A percentile compares a stretch with the other conserved stretches of the same genome.
phyloP scores from a whole-genome alignment of 2,797 vertebrate genomes.

The Orestias chungarensis region DNA sequence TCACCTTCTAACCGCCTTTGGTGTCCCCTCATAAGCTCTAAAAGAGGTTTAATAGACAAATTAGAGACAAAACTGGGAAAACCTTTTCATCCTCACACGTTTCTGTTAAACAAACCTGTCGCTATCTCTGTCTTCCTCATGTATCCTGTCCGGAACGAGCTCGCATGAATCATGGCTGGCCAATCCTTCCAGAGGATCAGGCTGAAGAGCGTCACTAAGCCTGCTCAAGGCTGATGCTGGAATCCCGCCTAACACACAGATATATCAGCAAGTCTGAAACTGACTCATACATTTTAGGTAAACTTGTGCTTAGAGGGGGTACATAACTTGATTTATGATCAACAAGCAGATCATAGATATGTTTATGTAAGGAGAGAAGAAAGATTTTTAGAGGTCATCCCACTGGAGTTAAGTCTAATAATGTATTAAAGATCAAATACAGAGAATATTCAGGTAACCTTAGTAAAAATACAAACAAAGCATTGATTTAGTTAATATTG shows the following conservation, averaged over 20 bases:
- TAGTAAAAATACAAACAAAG: not conserved
- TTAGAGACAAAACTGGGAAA: slow-evolving; percentile 2
- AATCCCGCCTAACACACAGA: slow-evolving; percentile 64
- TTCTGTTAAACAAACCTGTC: slow-evolving; percentile 83
- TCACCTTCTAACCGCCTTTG: slow-evolving; percentile 91
- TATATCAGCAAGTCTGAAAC: too few species aligned
- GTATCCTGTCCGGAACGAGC: slow-evolving; percentile 86
- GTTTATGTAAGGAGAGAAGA: not conserved
- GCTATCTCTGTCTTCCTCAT: slow-evolving; percentile 90
- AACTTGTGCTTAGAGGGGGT: not conserved
- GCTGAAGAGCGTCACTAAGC: slow-evolving; percentile 80
- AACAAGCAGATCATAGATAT: not conserved
- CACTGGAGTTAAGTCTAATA: not conserved
- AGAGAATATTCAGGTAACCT: not conserved
- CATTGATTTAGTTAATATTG: not conserved
- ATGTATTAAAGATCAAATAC: not conserved
- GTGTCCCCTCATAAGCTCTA: slow-evolving; percentile 89
- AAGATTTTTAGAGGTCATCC: not conserved
- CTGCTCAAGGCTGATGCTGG: slow-evolving; percentile 75
- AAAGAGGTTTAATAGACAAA: slow-evolving; percentile 30
- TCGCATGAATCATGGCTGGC: slow-evolving; percentile 84
- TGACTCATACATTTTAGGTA: not conserved
- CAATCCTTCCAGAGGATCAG: slow-evolving; percentile 82
- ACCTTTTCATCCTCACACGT: not conserved
- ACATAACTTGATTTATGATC: not conserved